Evolutionary conservation across 1,140 invertebrate genomes (phyloP).

Genomic region (Drosophila pandora): DNA sequence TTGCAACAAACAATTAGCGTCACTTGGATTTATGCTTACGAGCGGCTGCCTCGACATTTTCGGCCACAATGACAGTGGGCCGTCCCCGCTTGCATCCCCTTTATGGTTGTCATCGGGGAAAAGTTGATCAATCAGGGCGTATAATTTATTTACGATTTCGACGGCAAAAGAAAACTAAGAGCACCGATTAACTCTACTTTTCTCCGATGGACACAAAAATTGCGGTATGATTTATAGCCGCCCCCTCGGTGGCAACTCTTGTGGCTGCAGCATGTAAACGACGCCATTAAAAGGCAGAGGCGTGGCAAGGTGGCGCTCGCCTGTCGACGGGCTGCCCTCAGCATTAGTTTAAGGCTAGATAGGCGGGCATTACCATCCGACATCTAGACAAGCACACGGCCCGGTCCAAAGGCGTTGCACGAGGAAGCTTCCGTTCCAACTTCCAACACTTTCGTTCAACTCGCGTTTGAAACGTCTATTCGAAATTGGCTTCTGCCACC

Average conservation of each 20-base stretch:
- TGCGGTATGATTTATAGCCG: slow-evolving; percentile 40
- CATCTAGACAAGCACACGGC: slow-evolving; percentile 38
- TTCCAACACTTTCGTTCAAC: slow-evolving; percentile 45
- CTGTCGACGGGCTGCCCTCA: slow-evolving; percentile 31
- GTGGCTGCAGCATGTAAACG: slow-evolving; percentile 64
- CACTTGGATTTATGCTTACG: slow-evolving; percentile 79
- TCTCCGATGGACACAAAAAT: background rate
- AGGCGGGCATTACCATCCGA: slow-evolving; percentile 25
- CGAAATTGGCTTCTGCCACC: slow-evolving; percentile 21
- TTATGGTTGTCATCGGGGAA: slow-evolving; percentile 30
- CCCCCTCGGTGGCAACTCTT: slow-evolving; percentile 14
- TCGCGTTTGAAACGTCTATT: slow-evolving; percentile 15
- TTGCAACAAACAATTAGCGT: slow-evolving; percentile 82
- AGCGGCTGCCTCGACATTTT: slow-evolving; percentile 63
- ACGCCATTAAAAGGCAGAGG: slow-evolving; percentile 57
- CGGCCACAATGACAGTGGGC: slow-evolving; percentile 36
- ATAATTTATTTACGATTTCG: slow-evolving; percentile 44
- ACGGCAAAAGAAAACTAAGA: slow-evolving; percentile 19
- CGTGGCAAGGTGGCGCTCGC: slow-evolving; percentile 28
- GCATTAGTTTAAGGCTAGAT: slow-evolving; percentile 36
- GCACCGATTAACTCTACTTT: slow-evolving; percentile 14
- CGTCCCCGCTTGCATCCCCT: background rate
- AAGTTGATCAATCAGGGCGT: slow-evolving; percentile 57
- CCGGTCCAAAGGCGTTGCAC: slow-evolving; percentile 22
- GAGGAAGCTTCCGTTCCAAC: slow-evolving; percentile 34